Evolutionary conservation across 2,113 vertebrate species (phyloP).

Genomic region (Crotalus horridus): DNA sequence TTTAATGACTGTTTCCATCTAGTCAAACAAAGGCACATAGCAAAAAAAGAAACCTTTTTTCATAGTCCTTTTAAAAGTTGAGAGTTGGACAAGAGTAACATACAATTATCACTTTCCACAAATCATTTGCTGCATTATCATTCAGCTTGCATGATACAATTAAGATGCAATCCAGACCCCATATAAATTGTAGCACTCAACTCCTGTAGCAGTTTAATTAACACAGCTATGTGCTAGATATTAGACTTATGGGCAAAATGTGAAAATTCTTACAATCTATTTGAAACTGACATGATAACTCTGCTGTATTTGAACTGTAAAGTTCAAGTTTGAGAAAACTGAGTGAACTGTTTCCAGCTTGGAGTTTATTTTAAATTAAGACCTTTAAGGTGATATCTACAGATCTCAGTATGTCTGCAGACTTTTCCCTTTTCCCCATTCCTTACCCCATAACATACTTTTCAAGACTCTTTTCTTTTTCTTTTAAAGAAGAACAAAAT

Average conservation of each 20-base stretch:
- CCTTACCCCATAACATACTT: background rate
- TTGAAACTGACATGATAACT: background rate
- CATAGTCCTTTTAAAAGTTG: constrained; percentile 26
- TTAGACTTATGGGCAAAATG: background rate
- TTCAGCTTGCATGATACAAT: background rate
- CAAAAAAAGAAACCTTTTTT: background rate
- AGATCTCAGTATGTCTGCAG: background rate
- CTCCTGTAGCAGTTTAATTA: background rate
- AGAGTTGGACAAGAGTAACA: constrained; percentile 5
- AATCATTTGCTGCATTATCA: background rate
- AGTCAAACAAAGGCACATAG: constrained; percentile 33
- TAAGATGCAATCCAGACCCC: background rate
- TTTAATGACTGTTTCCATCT: background rate
- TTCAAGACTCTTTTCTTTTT: background rate
- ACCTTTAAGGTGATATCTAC: background rate
- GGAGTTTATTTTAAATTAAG: background rate
- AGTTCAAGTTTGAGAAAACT: background rate
- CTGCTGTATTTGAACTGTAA: background rate
- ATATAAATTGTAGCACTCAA: background rate
- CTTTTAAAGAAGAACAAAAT: background rate
- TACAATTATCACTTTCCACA: background rate
- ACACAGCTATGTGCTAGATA: background rate
- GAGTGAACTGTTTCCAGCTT: background rate
- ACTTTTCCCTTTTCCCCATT: background rate
- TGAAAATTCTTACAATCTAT: background rate